A percentile compares a stretch with the other conserved stretches of the same genome.
phyloP scores from a whole-genome alignment of 2,113 vertebrate species.

The Ammodytes marinus region DNA sequence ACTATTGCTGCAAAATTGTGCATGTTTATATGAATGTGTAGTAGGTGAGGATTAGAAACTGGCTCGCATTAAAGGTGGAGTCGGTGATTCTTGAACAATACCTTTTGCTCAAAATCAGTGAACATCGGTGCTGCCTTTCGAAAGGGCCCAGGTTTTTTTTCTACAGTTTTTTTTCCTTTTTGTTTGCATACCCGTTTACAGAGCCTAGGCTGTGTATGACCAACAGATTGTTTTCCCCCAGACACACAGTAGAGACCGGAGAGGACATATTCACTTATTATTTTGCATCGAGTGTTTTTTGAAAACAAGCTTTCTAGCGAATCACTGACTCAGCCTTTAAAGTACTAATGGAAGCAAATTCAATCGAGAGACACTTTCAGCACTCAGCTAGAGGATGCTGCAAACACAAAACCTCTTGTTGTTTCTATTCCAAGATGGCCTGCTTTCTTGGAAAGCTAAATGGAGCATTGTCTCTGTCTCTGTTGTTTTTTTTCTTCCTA shows the following conservation, averaged over 20 bases:
- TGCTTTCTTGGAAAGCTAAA: conserved; percentile 81
- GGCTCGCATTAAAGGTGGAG: conserved; percentile 16
- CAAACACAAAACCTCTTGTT: conserved; percentile 65
- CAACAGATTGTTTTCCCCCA: too few species aligned
- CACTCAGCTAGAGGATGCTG: conserved; percentile 72
- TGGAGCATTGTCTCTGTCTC: conserved; percentile 78
- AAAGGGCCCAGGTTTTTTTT: too few species aligned
- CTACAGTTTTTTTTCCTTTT: too few species aligned
- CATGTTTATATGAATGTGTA: conserved; percentile 13
- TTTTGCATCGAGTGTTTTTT: too few species aligned
- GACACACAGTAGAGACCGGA: too few species aligned
- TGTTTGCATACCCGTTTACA: too few species aligned
- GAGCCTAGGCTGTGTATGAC: too few species aligned
- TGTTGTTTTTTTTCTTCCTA: conserved; percentile 48
- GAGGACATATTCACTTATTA: too few species aligned
- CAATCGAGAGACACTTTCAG: conserved; percentile 77
- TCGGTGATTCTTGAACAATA: too few species aligned
- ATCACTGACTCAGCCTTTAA: background rate
- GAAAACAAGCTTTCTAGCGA: too few species aligned
- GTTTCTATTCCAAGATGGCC: conserved; percentile 77
- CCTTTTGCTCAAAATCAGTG: too few species aligned
- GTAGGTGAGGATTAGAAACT: conserved; percentile 49
- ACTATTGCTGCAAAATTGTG: conserved; percentile 32
- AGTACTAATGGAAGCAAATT: conserved; percentile 79
- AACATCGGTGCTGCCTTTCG: too few species aligned